These are phyloP conservation scores for Holothuria scabra DNA, from an alignment of 53 echinoderm and acorn worm species.

Conservation along the genomic window DNA sequence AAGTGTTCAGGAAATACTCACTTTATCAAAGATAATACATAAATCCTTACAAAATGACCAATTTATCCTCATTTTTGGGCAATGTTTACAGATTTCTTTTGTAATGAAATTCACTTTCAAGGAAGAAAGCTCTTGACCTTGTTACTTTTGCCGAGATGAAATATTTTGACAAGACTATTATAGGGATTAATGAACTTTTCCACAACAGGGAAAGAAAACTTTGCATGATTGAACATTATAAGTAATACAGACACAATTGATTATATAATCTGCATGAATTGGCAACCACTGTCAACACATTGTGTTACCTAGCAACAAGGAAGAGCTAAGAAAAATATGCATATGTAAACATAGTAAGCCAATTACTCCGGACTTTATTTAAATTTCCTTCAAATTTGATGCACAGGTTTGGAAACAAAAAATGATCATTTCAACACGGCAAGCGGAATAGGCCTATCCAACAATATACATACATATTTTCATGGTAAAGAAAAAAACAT, in stretches of 20 bases:
- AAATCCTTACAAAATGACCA: neutral
- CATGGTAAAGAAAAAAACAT: too few relatives aligned
- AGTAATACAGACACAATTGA: neutral
- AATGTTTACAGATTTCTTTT: neutral
- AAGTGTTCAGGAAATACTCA: constrained; percentile 2
- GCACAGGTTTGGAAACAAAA: too few relatives aligned
- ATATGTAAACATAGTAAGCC: too few relatives aligned
- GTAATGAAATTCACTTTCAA: neutral
- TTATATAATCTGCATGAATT: constrained; percentile 13
- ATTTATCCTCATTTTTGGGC: neutral
- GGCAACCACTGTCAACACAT: neutral
- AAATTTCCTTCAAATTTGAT: too few relatives aligned
- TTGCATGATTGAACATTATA: neutral
- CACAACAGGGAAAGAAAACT: neutral
- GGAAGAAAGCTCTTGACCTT: constrained; percentile 34
- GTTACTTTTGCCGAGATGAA: constrained; percentile 11
- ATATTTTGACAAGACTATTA: constrained; percentile 23
- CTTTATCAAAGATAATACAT: neutral
- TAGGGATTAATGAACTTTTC: constrained; percentile 12
- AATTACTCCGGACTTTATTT: too few relatives aligned
- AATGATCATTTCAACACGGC: too few relatives aligned
- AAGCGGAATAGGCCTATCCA: too few relatives aligned
- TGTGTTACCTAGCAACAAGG: too few relatives aligned
- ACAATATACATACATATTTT: too few relatives aligned
- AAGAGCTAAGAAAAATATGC: too few relatives aligned